phyloP scores from a whole-genome alignment of 2,888 invertebrate genomes.

The Elaeidobius kamerunicus region DNA sequence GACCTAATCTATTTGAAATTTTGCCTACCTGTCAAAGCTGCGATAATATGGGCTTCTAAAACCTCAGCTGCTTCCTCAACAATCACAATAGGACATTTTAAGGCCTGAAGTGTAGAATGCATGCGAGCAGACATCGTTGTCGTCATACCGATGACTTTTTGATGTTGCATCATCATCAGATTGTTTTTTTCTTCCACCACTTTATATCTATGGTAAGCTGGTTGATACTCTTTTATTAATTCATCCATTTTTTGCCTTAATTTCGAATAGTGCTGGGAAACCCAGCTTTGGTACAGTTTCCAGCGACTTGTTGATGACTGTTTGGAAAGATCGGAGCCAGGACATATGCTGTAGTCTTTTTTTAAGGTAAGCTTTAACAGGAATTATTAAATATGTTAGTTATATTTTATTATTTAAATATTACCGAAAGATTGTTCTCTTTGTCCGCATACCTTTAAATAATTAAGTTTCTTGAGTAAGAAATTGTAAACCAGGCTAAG shows the following conservation, averaged over 20 bases:
- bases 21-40: slow-evolving; percentile 55
- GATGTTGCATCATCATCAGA: slow-evolving; percentile 55
- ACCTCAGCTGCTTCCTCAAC: slow-evolving; percentile 91
- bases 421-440: no score
- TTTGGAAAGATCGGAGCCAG: slow-evolving; percentile 14
- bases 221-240: slow-evolving; percentile 39
- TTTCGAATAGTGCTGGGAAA: slow-evolving; percentile 8
- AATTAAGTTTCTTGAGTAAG: no score
- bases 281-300: slow-evolving; percentile 20
- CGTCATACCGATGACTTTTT: slow-evolving; percentile 69
- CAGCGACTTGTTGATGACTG: slow-evolving; percentile 12
- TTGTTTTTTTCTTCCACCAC: slow-evolving; percentile 49
- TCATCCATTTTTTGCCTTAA: slow-evolving; percentile 10
- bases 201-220: slow-evolving; percentile 53
- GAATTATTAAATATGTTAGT: no score
- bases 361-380: no score
- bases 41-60: slow-evolving; percentile 76
- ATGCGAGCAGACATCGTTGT: slow-evolving; percentile 73
- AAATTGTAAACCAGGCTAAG: no score
- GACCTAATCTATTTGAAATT: neutral
- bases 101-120: slow-evolving; percentile 57
- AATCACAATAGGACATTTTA: slow-evolving; percentile 66
- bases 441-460: no score
- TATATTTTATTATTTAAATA: no score
- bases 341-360: no score